Conservation (phyloP, 1,140 invertebrate species). For the Pseudomyrmex concolor region DNA sequence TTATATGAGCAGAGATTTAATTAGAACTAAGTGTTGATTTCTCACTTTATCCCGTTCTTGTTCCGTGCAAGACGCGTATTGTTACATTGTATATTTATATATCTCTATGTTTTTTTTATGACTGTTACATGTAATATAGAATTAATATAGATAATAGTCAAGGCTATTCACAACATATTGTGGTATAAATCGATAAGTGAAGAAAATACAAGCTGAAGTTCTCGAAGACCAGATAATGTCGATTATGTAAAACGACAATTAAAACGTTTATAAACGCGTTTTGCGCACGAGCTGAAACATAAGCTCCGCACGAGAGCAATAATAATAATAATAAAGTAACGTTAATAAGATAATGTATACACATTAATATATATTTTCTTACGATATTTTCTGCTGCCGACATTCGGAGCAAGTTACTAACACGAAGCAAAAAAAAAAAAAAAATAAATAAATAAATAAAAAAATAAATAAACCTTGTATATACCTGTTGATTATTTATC, state of each 20-base stretch:
- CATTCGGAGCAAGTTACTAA: constrained; percentile 64
- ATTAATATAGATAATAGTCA: constrained; percentile 38
- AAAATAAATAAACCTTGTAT: neutral
- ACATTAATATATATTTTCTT: constrained; percentile 60
- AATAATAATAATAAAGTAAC: constrained; percentile 6
- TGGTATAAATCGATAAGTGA: neutral
- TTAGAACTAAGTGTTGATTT: constrained; percentile 61
- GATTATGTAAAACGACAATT: neutral
- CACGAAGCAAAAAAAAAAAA: constrained; percentile 50
- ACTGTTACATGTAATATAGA: constrained; percentile 43
- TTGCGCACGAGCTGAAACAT: constrained; percentile 8
- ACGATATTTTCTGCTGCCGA: constrained; percentile 60
- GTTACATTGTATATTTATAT: constrained; percentile 52
- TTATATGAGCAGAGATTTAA: constrained; percentile 60
- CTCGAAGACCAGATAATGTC: neutral
- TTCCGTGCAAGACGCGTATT: constrained; percentile 22
- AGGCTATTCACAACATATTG: constrained; percentile 29
- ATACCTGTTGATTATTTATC: neutral
- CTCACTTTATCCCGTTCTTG: constrained; percentile 22
- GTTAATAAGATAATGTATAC: constrained; percentile 3
- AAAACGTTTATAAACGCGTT: neutral
- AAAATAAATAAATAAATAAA: constrained; percentile 32
- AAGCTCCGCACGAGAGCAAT: constrained; percentile 42
- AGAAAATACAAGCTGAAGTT: neutral
- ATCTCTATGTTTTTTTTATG: constrained; percentile 6